Conservation (phyloP, 2,113 vertebrate species). For the Notothenia rossii region DNA sequence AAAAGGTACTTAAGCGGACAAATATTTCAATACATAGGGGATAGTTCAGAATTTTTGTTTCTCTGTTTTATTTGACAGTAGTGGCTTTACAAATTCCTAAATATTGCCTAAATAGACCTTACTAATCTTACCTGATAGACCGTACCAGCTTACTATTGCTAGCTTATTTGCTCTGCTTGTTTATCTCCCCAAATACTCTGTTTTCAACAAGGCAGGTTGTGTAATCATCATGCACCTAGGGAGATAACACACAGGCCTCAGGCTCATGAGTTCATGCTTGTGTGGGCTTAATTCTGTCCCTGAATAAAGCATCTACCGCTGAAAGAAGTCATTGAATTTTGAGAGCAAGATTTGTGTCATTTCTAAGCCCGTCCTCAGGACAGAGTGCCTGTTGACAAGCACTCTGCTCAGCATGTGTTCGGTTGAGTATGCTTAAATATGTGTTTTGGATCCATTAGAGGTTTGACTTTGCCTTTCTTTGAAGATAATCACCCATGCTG, state of each 20-base stretch:
- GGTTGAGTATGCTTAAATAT: constrained; percentile 35
- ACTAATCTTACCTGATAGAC: not conserved
- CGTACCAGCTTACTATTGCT: not conserved
- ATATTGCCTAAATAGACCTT: not conserved
- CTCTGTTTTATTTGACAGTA: not conserved
- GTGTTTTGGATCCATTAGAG: constrained; percentile 29
- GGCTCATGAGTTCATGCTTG: not conserved
- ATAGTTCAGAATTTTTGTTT: not conserved
- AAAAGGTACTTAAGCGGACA: not conserved
- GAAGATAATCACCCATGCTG: constrained; percentile 41
- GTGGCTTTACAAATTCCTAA: not conserved
- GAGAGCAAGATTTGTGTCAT: constrained; percentile 18
- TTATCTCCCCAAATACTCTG: constrained; percentile 2
- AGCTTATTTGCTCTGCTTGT: not conserved
- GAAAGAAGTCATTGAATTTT: constrained; percentile 17
- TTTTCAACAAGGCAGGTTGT: constrained; percentile 12
- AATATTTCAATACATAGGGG: not conserved
- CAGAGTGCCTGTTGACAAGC: constrained; percentile 22
- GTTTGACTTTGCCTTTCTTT: constrained; percentile 46
- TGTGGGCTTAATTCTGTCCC: constrained; percentile 18
- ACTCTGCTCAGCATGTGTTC: constrained; percentile 28
- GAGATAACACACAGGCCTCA: not conserved
- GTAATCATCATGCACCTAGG: constrained; percentile 5
- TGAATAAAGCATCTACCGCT: constrained; percentile 23
- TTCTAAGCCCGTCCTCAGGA: constrained; percentile 43